Conservation (phyloP, 1,140 invertebrate species). For the Trinorchestia longiramus region DNA sequence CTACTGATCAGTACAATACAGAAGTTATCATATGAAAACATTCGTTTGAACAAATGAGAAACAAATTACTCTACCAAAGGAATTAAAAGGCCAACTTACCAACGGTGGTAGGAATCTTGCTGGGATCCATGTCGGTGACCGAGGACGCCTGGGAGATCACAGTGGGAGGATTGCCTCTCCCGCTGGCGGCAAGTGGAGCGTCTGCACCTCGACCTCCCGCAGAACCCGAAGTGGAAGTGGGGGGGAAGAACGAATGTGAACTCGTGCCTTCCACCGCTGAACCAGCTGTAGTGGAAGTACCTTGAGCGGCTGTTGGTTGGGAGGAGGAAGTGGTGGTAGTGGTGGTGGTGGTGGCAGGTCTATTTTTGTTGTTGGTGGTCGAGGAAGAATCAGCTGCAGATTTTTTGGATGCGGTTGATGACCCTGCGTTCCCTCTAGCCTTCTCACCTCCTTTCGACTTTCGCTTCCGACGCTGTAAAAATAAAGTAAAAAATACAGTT, state of each 20-base stretch:
- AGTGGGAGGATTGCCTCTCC: neutral
- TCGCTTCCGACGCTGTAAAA: constrained; percentile 94
- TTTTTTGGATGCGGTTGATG: neutral
- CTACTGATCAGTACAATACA: too few species aligned
- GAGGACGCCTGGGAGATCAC: neutral
- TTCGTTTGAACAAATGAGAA: too few species aligned
- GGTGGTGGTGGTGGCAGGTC: neutral
- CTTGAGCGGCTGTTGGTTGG: neutral
- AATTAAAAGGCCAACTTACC: constrained; percentile 10
- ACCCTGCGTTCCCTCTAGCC: neutral
- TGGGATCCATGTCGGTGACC: neutral
- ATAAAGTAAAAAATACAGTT: constrained; percentile 68
- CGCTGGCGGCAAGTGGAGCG: neutral
- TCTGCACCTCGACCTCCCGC: neutral
- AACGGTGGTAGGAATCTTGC: constrained; percentile 21
- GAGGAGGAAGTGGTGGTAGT: neutral
- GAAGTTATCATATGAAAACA: too few species aligned
- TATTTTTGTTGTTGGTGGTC: neutral
- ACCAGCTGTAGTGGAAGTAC: neutral
- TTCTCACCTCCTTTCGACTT: constrained; percentile 83
- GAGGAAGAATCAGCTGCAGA: neutral
- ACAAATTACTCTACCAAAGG: too few species aligned
- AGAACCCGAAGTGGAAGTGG: neutral
- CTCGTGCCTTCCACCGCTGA: neutral
- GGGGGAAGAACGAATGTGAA: neutral